Evolutionary conservation across 2,888 invertebrate genomes (phyloP), one percentile per base, ranked within the genome.

Genomic region (Lottia scabra): DNA sequence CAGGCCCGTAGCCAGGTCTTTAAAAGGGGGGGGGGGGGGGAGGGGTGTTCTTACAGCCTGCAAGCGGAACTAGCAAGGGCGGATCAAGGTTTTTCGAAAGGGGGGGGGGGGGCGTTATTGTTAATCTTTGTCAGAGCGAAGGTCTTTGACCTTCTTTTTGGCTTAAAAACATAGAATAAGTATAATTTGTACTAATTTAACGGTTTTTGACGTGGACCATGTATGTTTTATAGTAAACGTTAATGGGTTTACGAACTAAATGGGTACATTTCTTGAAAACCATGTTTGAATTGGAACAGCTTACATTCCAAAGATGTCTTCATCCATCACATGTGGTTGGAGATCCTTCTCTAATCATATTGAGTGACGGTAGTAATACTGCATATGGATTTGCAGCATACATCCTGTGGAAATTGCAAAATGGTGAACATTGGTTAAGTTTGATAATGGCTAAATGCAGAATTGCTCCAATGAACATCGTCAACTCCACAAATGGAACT

Each of bases 381-480:
- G 65, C 70, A 27, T 70, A 65, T 65, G 70, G 70, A 46, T 65
- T 48, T 70, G 56, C 65, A 15, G 65, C 70, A 6, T 70, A 70
- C 43, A 70, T 69, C 30, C 6, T 65, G 48, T 70, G 70, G 70
- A 70, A 19, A 8, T 8, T 65, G 13, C 16, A 46, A n/a, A 19
- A 65, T 65, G 70, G 70, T 1, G 15, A 0, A n/a, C 13, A 27
- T 16, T 66, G 65, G 65, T 70, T 65, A 23, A 12, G 65, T 4
- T n/a, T 70, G 15, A 27, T 70, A 26, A 66, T 66, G 65, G 65
- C 65, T 6, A 70, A 70, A 44, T 65, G 56, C 43, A 46, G 70
- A 65, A 66, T 70, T 65, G 65, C 65, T 16, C 70, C 65, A 16
- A 13, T 70, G 2, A 48, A 70, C 45, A 63, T 8, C 64, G 10